Evolutionary conservation across 1,140 invertebrate genomes (phyloP).

Genomic region (Cotesia chilonis): DNA sequence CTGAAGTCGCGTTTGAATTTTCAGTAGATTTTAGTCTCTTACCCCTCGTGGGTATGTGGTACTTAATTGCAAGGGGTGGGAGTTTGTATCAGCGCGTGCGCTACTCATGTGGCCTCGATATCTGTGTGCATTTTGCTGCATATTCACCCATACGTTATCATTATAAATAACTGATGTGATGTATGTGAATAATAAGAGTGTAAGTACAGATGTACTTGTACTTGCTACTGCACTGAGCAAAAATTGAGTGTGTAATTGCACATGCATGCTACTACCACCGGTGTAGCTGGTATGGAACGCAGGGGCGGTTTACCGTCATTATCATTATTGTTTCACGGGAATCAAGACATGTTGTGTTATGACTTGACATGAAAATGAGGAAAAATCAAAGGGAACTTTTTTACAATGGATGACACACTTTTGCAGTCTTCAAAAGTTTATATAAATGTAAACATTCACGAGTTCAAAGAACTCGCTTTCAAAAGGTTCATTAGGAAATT

Average conservation of each 20-base stretch:
- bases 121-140: slow-evolving; percentile 3
- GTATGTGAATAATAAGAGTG: neutral
- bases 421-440: neutral
- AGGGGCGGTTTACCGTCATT: no score
- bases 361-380: neutral
- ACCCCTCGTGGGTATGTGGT: slow-evolving; percentile 11
- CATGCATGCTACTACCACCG: no score
- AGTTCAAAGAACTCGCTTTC: neutral
- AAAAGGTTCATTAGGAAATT: neutral
- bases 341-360: no score
- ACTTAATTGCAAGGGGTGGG: neutral
- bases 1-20: slow-evolving; percentile 25
- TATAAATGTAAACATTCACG: neutral
- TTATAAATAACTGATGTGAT: neutral
- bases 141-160: neutral
- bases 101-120: slow-evolving; percentile 3
- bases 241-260: no score
- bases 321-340: no score
- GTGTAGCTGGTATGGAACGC: no score
- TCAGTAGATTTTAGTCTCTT: neutral
- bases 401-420: slow-evolving; percentile 14
- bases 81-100: slow-evolving; percentile 25
- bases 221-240: no score
- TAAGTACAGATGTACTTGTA: neutral
- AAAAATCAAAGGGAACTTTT: slow-evolving; percentile 5